phyloP scores from a whole-genome alignment of 2,888 invertebrate genomes.

The Colostygia pectinataria region DNA sequence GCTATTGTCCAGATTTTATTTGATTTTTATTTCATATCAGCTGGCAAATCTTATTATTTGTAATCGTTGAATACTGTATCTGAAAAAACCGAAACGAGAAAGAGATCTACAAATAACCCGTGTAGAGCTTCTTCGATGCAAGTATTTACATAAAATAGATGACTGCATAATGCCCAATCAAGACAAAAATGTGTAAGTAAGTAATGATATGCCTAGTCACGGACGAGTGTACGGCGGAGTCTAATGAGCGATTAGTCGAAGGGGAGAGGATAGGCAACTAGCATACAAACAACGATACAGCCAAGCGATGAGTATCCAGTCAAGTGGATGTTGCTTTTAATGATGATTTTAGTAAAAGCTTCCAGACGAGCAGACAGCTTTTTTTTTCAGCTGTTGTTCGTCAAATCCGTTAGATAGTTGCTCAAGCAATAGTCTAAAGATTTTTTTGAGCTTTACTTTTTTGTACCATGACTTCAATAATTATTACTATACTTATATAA shows the following conservation, averaged over 20 bases:
- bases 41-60: slow-evolving; percentile 6
- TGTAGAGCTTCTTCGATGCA: neutral
- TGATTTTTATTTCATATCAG: slow-evolving; percentile 13
- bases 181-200: slow-evolving; percentile 40
- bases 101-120: neutral
- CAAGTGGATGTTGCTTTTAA: slow-evolving; percentile 3
- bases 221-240: slow-evolving; percentile 20
- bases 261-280: slow-evolving; percentile 8
- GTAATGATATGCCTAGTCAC: slow-evolving; percentile 40
- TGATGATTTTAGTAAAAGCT: neutral
- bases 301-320: neutral
- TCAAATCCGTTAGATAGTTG: too few relatives aligned
- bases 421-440: too few relatives aligned
- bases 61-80: neutral
- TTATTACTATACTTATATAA: too few relatives aligned
- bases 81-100: neutral
- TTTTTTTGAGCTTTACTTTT: too few relatives aligned
- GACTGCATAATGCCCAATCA: slow-evolving; percentile 43
- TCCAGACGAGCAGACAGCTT: too few relatives aligned
- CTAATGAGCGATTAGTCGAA: slow-evolving; percentile 34
- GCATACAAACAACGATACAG: slow-evolving; percentile 1
- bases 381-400: too few relatives aligned
- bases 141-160: neutral
- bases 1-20: slow-evolving; percentile 27
- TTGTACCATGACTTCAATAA: too few relatives aligned